A percentile compares a stretch with the other conserved stretches of the same genome.
phyloP scores from a whole-genome alignment of 2,888 invertebrate genomes.

The Myopa tessellatipennis region DNA sequence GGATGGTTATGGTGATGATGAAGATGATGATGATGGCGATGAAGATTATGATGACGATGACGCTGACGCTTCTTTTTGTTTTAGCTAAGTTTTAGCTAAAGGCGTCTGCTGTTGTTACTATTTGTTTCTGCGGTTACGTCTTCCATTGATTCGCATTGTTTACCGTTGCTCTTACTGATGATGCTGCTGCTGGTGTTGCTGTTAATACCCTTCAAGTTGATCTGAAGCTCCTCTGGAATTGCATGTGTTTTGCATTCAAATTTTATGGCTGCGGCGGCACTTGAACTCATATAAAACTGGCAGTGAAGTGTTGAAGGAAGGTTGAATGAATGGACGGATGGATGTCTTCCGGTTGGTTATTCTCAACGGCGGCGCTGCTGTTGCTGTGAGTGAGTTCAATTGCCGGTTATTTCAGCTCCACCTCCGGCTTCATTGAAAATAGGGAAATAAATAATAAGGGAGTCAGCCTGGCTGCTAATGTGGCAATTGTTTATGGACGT shows the following conservation, averaged over 20 bases:
- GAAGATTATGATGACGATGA: conserved; percentile 10
- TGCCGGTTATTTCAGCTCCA: no score
- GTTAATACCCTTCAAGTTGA: conserved; percentile 24
- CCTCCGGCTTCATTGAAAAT: background rate
- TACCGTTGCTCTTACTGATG: background rate
- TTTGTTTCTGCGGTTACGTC: background rate
- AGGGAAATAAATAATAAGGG: background rate
- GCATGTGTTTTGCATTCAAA: conserved; percentile 14
- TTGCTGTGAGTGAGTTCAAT: background rate
- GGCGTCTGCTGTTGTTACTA: conserved; percentile 1
- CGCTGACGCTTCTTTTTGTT: background rate
- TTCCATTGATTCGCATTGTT: conserved; percentile 7
- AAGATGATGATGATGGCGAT: conserved; percentile 24
- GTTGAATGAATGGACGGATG: conserved; percentile 5
- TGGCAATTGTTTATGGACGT: conserved; percentile 39
- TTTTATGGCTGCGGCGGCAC: background rate
- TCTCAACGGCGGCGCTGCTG: background rate
- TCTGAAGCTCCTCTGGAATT: background rate
- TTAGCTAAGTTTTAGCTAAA: background rate
- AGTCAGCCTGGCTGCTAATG: conserved; percentile 25
- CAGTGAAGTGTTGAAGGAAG: background rate
- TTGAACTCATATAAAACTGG: conserved; percentile 7
- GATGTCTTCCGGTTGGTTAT: conserved; percentile 28
- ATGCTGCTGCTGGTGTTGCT: background rate
- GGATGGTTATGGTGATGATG: conserved; percentile 13